A percentile compares a stretch with the other conserved stretches of the same genome.
These are phyloP conservation scores for Entomobrya multifasciata DNA, from an alignment of 2,888 invertebrate genomes.

Conservation along the genomic window DNA sequence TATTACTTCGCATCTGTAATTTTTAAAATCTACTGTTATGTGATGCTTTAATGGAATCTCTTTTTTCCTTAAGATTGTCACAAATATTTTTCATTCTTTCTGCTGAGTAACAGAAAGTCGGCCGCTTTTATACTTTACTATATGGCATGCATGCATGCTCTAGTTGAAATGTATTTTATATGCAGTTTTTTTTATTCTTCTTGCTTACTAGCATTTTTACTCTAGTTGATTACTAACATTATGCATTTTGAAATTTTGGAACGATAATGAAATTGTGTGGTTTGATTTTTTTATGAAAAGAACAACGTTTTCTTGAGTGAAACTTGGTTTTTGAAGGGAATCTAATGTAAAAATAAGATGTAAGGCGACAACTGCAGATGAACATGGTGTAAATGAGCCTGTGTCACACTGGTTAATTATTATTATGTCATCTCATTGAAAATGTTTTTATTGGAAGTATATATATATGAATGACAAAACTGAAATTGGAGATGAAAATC, in stretches of 20 bases:
- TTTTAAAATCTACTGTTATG: slow-evolving; percentile 28
- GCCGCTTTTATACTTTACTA: no score
- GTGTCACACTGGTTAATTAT: slow-evolving; percentile 42
- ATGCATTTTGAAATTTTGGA: no score
- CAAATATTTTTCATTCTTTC: slow-evolving; percentile 45
- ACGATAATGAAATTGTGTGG: slow-evolving; percentile 38
- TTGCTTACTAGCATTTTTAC: no score
- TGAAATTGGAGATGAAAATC: slow-evolving; percentile 34
- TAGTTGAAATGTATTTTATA: slow-evolving; percentile 27
- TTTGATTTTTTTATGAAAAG: slow-evolving; percentile 38
- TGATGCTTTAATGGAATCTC: no score
- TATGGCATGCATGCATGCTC: slow-evolving; percentile 52
- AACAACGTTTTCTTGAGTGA: slow-evolving; percentile 58
- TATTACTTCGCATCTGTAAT: slow-evolving; percentile 61
- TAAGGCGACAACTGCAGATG: slow-evolving; percentile 55
- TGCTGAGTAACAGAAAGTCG: neutral
- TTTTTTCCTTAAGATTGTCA: neutral
- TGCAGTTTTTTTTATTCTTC: slow-evolving; percentile 39
- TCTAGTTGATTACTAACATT: no score
- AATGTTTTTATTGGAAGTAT: neutral
- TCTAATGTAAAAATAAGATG: slow-evolving; percentile 29
- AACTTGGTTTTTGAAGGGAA: no score
- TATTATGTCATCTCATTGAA: slow-evolving; percentile 41
- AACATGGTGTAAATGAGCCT: slow-evolving; percentile 50
- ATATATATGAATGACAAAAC: neutral